Evolutionary conservation across 1,140 invertebrate genomes (phyloP).

Genomic region (Drosophila virilis): DNA sequence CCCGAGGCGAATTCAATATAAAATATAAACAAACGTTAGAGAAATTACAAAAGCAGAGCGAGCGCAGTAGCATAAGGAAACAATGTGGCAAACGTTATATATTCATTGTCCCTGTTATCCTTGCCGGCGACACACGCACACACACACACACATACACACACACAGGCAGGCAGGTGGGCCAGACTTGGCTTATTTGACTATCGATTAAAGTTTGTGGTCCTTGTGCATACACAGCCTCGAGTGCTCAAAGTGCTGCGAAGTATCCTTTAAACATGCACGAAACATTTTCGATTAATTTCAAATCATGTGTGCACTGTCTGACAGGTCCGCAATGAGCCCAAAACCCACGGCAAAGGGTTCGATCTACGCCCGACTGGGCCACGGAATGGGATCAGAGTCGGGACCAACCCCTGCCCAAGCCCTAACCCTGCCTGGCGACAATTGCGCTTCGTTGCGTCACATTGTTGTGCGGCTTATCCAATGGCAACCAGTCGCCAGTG

Average conservation of each 20-base stretch:
- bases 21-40: slow-evolving; percentile 83
- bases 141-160: slow-evolving; percentile 5
- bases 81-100: neutral
- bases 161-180: slow-evolving; percentile 29
- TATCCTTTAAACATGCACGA: slow-evolving; percentile 41
- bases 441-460: neutral
- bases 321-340: slow-evolving; percentile 9
- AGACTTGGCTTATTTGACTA: slow-evolving; percentile 72
- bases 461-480: slow-evolving; percentile 68
- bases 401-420: neutral
- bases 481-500: slow-evolving; percentile 59
- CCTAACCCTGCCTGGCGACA: too few species aligned
- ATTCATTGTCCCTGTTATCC: slow-evolving; percentile 14
- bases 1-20: slow-evolving; percentile 74
- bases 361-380: slow-evolving; percentile 6
- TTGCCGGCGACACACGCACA: slow-evolving; percentile 21
- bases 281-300: slow-evolving; percentile 80
- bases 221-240: slow-evolving; percentile 64
- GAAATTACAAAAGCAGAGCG: slow-evolving; percentile 68
- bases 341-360: neutral
- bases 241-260: slow-evolving; percentile 28
- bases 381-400: neutral
- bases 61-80: slow-evolving; percentile 20
- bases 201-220: slow-evolving; percentile 79
- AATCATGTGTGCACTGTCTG: slow-evolving; percentile 59